Conservation (phyloP, 2,797 vertebrate genomes). For the Mico argentatus region DNA sequence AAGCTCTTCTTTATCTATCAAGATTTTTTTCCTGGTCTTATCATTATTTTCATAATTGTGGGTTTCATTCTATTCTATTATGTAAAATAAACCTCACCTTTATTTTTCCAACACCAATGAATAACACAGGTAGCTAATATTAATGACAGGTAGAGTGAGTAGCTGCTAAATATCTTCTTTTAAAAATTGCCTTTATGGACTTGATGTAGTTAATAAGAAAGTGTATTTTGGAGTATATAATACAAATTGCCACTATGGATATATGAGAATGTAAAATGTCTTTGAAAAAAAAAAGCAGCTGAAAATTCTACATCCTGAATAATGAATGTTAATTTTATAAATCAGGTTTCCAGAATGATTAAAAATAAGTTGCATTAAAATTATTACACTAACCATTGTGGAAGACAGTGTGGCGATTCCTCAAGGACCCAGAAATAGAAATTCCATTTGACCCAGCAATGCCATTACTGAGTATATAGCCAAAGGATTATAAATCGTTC, state of each 20-base stretch:
- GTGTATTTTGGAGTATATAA: not conserved
- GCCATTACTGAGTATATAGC: too few relatives aligned
- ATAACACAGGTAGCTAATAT: not conserved
- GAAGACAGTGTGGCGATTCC: too few relatives aligned
- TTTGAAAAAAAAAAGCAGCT: not conserved
- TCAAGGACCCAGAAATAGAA: too few relatives aligned
- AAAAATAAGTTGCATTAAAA: constrained; percentile 49
- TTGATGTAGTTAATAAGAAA: not conserved
- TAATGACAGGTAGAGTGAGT: not conserved
- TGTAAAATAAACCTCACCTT: not conserved
- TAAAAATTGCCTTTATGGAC: not conserved
- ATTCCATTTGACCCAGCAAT: too few relatives aligned
- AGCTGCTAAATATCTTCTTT: constrained; percentile 19
- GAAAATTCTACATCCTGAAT: not conserved
- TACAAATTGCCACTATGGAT: not conserved
- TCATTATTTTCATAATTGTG: constrained; percentile 28
- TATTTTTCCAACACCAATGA: constrained; percentile 17
- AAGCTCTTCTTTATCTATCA: not conserved
- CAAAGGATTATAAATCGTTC: too few relatives aligned
- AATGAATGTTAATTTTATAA: not conserved
- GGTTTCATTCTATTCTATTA: not conserved
- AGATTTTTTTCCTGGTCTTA: not conserved
- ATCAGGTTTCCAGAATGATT: constrained; percentile 10
- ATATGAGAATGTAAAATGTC: constrained; percentile 14
- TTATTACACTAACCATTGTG: not conserved